A percentile compares a stretch with the other conserved stretches of the same genome.
Evolutionary conservation across 2,797 vertebrate species (phyloP).

Genomic region (Tapirus indicus): DNA sequence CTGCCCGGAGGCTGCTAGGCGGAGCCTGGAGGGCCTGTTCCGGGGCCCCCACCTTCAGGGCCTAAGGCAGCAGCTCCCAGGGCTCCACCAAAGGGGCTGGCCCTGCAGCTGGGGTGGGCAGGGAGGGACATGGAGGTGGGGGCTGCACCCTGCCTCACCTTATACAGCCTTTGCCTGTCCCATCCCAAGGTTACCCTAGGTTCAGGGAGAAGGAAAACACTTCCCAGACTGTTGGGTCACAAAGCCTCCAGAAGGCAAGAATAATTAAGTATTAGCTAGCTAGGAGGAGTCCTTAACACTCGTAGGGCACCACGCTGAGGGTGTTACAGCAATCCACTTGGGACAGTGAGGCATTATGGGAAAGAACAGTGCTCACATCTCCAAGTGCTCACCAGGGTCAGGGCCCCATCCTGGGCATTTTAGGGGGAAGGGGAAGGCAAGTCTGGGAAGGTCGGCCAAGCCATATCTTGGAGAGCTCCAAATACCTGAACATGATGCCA

Average conservation of each 20-base stretch:
- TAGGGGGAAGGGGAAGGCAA: background rate
- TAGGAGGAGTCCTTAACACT: too few relatives aligned
- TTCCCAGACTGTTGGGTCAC: background rate
- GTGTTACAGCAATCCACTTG: fast-evolving
- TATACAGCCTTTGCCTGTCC: background rate
- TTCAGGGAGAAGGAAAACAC: background rate
- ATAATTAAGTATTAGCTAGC: too few relatives aligned
- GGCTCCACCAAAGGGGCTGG: too few relatives aligned
- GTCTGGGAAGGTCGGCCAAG: too few relatives aligned
- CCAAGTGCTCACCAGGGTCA: background rate
- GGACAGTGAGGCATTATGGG: background rate
- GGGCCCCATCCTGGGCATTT: background rate
- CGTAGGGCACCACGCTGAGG: background rate
- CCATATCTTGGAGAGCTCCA: background rate
- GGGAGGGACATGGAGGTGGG: background rate
- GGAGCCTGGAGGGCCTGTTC: background rate
- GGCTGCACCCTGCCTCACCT: background rate
- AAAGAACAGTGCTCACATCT: background rate
- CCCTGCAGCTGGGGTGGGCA: background rate
- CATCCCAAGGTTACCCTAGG: background rate
- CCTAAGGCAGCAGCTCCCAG: background rate
- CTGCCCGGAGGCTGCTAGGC: too few relatives aligned
- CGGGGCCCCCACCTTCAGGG: background rate
- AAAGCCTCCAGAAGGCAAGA: background rate
- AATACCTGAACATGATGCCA: background rate